A percentile compares a stretch with the other conserved stretches of the same genome.
phyloP scores from a whole-genome alignment of 2,113 vertebrate genomes.

The Condylura cristata region DNA sequence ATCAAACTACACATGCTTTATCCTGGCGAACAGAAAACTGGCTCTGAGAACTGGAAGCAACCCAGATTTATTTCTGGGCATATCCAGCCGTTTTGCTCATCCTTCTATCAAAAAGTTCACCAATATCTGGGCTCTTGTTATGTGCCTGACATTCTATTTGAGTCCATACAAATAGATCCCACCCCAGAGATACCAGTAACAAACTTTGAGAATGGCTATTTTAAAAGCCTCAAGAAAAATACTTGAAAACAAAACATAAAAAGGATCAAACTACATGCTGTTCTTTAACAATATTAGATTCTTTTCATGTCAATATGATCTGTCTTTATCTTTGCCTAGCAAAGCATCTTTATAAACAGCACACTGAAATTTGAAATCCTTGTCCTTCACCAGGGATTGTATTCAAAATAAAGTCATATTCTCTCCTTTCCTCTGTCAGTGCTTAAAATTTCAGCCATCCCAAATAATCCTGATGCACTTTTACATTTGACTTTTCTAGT shows the following conservation, averaged over 20 bases:
- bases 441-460: background rate
- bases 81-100: rapidly evolving
- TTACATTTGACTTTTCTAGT: background rate
- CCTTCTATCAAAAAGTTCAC: background rate
- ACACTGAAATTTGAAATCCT: background rate
- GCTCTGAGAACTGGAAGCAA: background rate
- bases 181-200: background rate
- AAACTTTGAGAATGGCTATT: background rate
- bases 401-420: background rate
- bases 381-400: background rate
- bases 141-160: background rate
- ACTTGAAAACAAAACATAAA: background rate
- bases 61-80: background rate
- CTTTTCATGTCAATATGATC: background rate
- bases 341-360: slow-evolving; percentile 42
- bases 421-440: background rate
- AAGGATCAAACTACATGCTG: background rate
- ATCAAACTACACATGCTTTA: background rate
- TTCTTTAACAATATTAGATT: background rate
- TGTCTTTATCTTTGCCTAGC: background rate
- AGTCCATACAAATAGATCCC: background rate
- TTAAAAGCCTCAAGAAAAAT: slow-evolving; percentile 15
- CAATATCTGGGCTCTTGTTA: background rate
- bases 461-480: background rate
- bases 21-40: background rate